Base-by-base conservation (phyloP, 2,888 invertebrate species). In the Rosalia funebris region DNA sequence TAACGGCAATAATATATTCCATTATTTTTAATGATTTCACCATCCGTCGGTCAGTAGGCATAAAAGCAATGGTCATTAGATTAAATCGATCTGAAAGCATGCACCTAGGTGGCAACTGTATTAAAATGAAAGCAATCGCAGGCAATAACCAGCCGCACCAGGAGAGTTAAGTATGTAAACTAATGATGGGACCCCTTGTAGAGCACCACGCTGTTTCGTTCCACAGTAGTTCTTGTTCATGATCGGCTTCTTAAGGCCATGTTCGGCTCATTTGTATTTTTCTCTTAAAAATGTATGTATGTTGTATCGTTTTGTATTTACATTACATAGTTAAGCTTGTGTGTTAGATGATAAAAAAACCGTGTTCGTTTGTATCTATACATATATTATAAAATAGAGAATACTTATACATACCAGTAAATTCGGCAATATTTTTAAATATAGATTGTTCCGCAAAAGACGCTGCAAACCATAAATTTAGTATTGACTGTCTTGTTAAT, bases 141-240 rank as follows among this genome's bases (percentile, higher is more conserved):
- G 68, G 68, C 69, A 72, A 74, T 74, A 72, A 72, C 62, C 69
- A 69, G 66, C 74, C 72, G 68, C 73, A 70, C 65, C 66, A 57
- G 72, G 71, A 70, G 72, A 72, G 69, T 71, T 74, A 71, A 73
- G 68, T 72, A 73, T 71, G 72, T 73, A 74, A 75, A 77, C 76
- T 78, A 78, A 78, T 78, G 77, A 76, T 75, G 71, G 71, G 73
- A 66, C 74, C 76, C 75, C 77, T 71, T 68, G 71, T 66, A 64
- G 75, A 63, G 73, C 63, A 66, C 62, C 65, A 62, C 62, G 68
- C 66, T 62, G 70, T 67, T 69, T 62, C 68, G 68, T 71, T 65
- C 70, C 69, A 77, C 77, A 70, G 76, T 76, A 77, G 77, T 77
- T 70, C 76, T 73, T 75, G 73, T 75, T 71, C 68, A 45, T 48